Evolutionary conservation across 2,797 vertebrate genomes (phyloP), one percentile per base, ranked within the genome.

Genomic region (Myiothlypis coronata): DNA sequence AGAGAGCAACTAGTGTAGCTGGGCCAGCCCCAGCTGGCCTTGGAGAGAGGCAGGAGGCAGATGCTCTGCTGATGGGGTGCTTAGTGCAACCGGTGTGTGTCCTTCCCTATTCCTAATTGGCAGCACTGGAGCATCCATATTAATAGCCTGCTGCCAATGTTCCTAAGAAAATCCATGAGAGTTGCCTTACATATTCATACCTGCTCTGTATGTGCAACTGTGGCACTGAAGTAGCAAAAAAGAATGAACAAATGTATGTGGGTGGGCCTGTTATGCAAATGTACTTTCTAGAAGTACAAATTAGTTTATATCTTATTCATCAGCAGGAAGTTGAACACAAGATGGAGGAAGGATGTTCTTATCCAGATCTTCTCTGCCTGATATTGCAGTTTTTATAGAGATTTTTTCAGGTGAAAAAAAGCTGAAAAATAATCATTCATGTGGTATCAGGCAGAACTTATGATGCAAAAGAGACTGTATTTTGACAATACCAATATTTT

Each of bases 401-500:
- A 32, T 55, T 37, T 75, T 68, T 83, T 41, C 30, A 63, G 65
- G 35, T 90, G 46, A 91, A 74, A 77, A 91, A 87, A 65, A 46
- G 22, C n/a, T 91, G 9, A 34, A 39, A 91, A 94, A 77, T 53
- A 86, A 89, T 61, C 63, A 65, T 70, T 87, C 39, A 12, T 32
- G 61, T 78, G 43, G 5, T 46, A 78, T 59, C 56, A 77, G 77
- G 80, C 44, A 78, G 53, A 57, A 83, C 94, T 96, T 96, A 84
- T 59, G 61, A 88, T 94, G 67, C 61, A 81, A 81, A 92, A 94
- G 59, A 94, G 68, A 93, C 23, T 56, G 28, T 87, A 82, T 89
- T 96, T 97, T 95, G 79, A 91, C 87, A 93, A 68, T 71, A 46
- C 49, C 87, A 76, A 5, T 71, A 50, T 93, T 96, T 88, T 89